Evolutionary conservation across 2,113 vertebrate species (phyloP).

Genomic region (Polyodon spathula): DNA sequence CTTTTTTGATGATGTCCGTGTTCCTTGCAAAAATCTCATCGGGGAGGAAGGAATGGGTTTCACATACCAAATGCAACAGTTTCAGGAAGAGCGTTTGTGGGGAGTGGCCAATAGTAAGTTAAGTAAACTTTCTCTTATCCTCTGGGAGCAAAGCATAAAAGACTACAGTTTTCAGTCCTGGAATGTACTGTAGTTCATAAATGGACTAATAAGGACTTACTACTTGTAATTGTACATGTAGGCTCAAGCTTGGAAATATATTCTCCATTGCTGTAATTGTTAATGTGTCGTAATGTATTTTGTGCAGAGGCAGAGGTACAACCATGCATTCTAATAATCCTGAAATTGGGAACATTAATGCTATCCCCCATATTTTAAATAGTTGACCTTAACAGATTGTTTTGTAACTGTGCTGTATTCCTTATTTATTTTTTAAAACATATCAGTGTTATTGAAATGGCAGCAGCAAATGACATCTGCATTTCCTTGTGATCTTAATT

Average conservation of each 20-base stretch:
- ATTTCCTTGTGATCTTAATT: no score
- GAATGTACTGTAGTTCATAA: no score
- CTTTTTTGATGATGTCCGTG: conserved; percentile 70
- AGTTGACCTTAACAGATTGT: no score
- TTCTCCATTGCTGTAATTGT: not conserved
- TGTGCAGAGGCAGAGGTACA: not conserved
- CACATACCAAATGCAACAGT: conserved; percentile 78
- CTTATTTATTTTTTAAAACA: not conserved
- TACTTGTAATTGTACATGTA: no score
- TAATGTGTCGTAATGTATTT: not conserved
- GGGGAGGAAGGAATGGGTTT: conserved; percentile 76
- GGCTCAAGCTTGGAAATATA: not conserved
- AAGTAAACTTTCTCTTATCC: not conserved
- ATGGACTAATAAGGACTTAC: no score
- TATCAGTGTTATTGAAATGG: not conserved
- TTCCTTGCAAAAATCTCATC: conserved; percentile 66
- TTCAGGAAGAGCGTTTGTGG: conserved; percentile 74
- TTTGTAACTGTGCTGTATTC: not conserved
- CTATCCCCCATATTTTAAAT: no score
- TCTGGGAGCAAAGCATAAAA: not conserved
- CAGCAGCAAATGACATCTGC: no score
- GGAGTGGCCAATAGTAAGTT: conserved; percentile 61
- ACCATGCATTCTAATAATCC: no score
- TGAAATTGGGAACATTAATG: no score
- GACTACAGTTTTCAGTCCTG: not conserved